Percentiles rank a stretch among this genome's conserved stretches.
Conservation (phyloP, 2,888 invertebrate genomes). For the Calameuta filiformis region DNA sequence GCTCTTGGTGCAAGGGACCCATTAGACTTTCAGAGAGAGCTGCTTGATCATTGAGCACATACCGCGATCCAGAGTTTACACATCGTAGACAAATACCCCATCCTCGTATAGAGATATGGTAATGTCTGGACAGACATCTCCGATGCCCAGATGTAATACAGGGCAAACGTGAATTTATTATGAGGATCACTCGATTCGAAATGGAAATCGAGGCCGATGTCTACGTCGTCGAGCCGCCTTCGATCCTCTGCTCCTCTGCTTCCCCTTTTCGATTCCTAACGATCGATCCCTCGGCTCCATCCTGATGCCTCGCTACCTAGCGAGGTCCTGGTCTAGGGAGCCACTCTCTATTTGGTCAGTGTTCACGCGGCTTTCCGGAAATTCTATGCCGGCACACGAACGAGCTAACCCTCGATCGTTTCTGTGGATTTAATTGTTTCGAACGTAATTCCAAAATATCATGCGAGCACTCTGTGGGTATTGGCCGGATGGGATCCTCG, state of each 20-base stretch:
- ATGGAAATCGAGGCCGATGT: background rate
- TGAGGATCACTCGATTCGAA: background rate
- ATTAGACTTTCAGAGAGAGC: constrained; percentile 51
- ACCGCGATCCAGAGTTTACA: constrained; percentile 51
- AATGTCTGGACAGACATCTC: constrained; percentile 11
- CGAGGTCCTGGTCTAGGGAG: background rate
- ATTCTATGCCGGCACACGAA: background rate
- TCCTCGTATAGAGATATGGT: constrained; percentile 10
- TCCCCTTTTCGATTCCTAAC: background rate
- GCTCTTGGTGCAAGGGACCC: constrained; percentile 36
- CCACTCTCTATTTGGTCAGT: background rate
- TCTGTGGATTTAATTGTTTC: background rate
- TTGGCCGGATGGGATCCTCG: background rate
- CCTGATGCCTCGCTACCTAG: background rate
- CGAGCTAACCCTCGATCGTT: background rate
- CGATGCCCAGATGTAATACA: background rate
- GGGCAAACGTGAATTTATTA: background rate
- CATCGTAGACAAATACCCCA: constrained; percentile 48
- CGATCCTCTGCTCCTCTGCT: background rate
- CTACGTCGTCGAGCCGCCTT: background rate
- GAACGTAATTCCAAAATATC: background rate
- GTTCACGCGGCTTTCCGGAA: background rate
- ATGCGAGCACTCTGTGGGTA: background rate
- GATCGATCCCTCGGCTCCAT: background rate
- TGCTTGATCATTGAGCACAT: constrained; percentile 51